phyloP scores from a whole-genome alignment of 2,888 invertebrate species.

The Metacarcinus magister region DNA sequence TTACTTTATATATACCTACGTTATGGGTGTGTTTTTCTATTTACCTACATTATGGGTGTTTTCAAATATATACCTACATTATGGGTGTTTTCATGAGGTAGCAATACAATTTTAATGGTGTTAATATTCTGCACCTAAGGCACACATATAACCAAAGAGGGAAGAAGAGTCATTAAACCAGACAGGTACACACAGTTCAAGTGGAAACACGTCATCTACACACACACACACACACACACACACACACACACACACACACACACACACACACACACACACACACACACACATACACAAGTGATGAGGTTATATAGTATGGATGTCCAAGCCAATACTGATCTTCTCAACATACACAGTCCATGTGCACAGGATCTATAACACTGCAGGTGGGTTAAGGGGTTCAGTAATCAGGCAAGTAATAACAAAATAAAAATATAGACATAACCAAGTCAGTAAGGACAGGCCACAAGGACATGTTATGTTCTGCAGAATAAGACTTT shows the following conservation, averaged over 20 bases:
- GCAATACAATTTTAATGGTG: background rate
- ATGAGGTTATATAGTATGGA: background rate
- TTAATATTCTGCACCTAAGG: background rate
- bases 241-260: background rate
- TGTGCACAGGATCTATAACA: background rate
- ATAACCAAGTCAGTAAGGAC: background rate
- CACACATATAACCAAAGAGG: background rate
- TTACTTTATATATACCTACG: background rate
- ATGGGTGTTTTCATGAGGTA: background rate
- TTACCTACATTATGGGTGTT: too few species aligned
- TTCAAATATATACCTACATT: background rate
- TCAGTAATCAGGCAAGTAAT: background rate
- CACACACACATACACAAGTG: background rate
- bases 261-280: too few species aligned
- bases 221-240: too few species aligned
- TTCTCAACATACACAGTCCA: background rate
- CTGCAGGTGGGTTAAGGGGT: background rate
- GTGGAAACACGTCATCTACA: background rate
- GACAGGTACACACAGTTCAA: background rate
- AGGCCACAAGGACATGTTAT: background rate
- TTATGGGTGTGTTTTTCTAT: background rate
- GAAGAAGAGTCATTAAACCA: background rate
- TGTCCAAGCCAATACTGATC: background rate
- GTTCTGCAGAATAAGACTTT: background rate
- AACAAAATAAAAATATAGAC: background rate